Percentiles rank a stretch among this genome's conserved stretches.
These are phyloP conservation scores for Syngnathus acus DNA, from an alignment of 2,797 vertebrate species.

Conservation along the genomic window DNA sequence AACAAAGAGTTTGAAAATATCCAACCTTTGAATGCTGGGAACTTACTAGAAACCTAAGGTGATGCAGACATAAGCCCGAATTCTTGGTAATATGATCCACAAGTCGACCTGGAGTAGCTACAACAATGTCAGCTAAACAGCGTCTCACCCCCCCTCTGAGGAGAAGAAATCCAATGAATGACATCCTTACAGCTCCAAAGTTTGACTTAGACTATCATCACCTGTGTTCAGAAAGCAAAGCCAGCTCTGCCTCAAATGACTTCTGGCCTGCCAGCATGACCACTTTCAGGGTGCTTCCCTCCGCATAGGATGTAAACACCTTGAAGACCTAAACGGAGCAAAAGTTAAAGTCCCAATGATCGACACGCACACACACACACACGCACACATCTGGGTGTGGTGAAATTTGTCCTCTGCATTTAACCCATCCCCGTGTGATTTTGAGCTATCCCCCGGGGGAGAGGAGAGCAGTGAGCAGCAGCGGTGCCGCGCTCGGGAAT, in stretches of 20 bases:
- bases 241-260: slow-evolving; percentile 79
- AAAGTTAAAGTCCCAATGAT: background rate
- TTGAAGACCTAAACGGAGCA: slow-evolving; percentile 75
- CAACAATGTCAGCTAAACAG: slow-evolving; percentile 85
- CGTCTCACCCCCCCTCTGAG: slow-evolving; percentile 56
- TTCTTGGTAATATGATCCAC: slow-evolving; percentile 90
- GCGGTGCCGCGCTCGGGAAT: no score
- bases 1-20: background rate
- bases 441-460: no score
- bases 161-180: background rate
- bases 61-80: slow-evolving; percentile 73
- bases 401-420: no score
- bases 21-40: background rate
- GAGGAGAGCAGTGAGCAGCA: no score
- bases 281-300: slow-evolving; percentile 77
- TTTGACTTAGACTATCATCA: slow-evolving; percentile 42
- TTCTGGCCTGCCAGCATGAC: slow-evolving; percentile 82
- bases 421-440: no score
- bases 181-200: background rate
- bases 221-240: slow-evolving; percentile 77
- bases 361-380: no score
- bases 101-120: slow-evolving; percentile 89
- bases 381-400: no score
- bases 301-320: slow-evolving; percentile 81
- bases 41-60: slow-evolving; percentile 86